Evolutionary conservation across 1,140 invertebrate genomes (phyloP).

Genomic region (Lysiphlebus fabarum): DNA sequence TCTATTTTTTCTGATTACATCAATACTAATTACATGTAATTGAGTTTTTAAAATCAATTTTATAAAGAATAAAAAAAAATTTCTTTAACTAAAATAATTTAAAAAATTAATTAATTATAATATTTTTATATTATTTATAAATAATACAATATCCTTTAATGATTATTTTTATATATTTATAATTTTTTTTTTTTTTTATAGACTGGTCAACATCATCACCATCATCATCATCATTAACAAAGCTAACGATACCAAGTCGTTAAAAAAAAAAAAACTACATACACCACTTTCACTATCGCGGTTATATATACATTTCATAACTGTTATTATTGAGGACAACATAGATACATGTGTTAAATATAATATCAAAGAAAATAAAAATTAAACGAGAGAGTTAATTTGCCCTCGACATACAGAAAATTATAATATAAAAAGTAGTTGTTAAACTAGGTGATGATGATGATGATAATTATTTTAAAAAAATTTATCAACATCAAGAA

Average conservation of each 20-base stretch:
- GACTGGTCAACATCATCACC: constrained; percentile 10
- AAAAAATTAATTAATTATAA: not conserved
- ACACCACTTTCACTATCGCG: constrained; percentile 51
- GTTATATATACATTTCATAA: constrained; percentile 44
- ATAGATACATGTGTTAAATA: constrained; percentile 32
- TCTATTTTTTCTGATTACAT: constrained; percentile 9
- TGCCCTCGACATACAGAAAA: constrained; percentile 31
- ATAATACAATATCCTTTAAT: not conserved
- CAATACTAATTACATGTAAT: constrained; percentile 13
- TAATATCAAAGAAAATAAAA: constrained; percentile 28
- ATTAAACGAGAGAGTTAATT: constrained; percentile 18
- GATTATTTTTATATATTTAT: too few species aligned
- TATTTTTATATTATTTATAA: not conserved
- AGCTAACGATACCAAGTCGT: constrained; percentile 39
- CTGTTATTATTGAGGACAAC: constrained; percentile 48
- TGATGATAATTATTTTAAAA: constrained; percentile 29
- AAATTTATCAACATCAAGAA: too few species aligned
- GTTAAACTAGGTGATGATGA: not conserved
- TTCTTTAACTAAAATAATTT: too few species aligned
- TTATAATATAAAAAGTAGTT: not conserved
- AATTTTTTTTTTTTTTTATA: not conserved
- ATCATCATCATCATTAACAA: constrained; percentile 25
- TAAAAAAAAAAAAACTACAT: constrained; percentile 45
- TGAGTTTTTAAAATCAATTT: not conserved
- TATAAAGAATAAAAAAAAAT: constrained; percentile 1